These are phyloP conservation scores for Callosobruchus maculatus DNA, from an alignment of 2,888 invertebrate genomes.

Conservation along the genomic window DNA sequence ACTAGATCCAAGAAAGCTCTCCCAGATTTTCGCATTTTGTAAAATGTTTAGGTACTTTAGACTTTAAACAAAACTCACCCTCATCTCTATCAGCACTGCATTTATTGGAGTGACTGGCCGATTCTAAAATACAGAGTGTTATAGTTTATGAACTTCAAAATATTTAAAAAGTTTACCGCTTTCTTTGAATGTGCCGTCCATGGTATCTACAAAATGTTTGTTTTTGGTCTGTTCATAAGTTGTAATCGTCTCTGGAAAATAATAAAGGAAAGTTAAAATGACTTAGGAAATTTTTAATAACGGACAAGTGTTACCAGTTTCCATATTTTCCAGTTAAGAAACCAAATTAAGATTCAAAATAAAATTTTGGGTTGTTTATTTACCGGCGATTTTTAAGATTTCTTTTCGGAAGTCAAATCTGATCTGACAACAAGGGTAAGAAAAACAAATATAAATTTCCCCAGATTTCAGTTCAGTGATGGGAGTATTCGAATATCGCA, in stretches of 20 bases:
- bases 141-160: background rate
- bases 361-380: background rate
- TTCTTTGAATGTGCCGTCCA: constrained; percentile 7
- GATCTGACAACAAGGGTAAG: background rate
- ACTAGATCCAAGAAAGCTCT: no score
- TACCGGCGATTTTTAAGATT: no score
- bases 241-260: constrained; percentile 19
- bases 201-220: constrained; percentile 10
- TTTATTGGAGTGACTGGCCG: no score
- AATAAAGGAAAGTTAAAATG: background rate
- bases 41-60: no score
- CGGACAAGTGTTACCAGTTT: constrained; percentile 17
- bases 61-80: no score
- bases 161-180: constrained; percentile 11
- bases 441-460: background rate
- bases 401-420: no score
- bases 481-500: background rate
- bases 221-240: constrained; percentile 17
- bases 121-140: background rate
- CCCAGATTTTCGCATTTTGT: no score
- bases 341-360: background rate
- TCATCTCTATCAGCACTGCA: background rate
- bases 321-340: constrained; percentile 20
- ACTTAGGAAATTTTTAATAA: constrained; percentile 1
- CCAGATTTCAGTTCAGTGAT: background rate